Evolutionary conservation across 1,140 invertebrate genomes (phyloP), one percentile per base, ranked within the genome.

Genomic region (Tenebrio molitor): DNA sequence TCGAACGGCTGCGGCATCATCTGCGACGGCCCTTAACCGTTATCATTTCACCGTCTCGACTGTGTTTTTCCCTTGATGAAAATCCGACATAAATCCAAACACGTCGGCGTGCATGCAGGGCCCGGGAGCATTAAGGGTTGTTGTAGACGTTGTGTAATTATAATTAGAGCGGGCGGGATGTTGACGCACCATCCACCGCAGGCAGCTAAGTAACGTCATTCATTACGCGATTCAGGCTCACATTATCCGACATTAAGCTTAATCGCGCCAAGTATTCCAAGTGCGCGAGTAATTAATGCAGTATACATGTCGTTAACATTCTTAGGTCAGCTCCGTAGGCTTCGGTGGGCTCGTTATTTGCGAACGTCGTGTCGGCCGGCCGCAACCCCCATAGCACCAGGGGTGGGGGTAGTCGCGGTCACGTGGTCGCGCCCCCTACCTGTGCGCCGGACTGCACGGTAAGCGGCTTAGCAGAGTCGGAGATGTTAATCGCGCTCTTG

Each of bases 211-310:
- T 76, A 76, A 76, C 75, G 67, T 72, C 75, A 75, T 76, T 74
- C 75, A 76, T 76, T 76, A 76, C 73, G 44, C 73, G 71, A 75
- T 76, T 74, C 75, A 62, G 73, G 70, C 69, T 68, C 68, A 66
- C 71, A 72, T 74, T 73, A 76, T 72, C 75, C 69, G 63, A 72
- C 75, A 73, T 76, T 74, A 72, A 72, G 66, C 73, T 74, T 75
- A 76, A 75, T 76, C 75, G 75, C 73, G 33, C 73, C 75, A 76
- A 76, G 70, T 72, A 76, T 76, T 74, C 75, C 69, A 76, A 76
- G 82, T 84, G 10, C 84, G 84, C 80, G 10, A 70, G 77, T 74
- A 77, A 78, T 72, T 77, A 75, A 77, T 74, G 67, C 72, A 69
- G 62, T 73, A 74, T 74, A 72, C 72, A 75, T 75, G 74, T 76